phyloP scores from a whole-genome alignment of 2,888 invertebrate species.

The Drosophila mettleri region DNA sequence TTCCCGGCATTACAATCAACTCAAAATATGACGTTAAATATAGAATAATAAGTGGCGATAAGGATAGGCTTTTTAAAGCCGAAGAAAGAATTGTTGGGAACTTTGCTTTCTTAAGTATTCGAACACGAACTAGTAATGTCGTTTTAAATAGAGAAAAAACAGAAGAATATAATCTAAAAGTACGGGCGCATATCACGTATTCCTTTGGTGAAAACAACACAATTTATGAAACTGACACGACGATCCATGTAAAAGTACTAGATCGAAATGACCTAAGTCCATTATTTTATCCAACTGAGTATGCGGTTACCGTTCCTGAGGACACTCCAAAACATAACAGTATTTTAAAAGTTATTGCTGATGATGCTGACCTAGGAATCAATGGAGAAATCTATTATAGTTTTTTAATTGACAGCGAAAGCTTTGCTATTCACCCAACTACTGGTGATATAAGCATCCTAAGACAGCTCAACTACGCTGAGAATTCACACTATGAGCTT shows the following conservation, averaged over 20 bases:
- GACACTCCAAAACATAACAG: constrained; percentile 94
- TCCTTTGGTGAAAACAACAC: constrained; percentile 86
- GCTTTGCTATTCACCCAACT: constrained; percentile 96
- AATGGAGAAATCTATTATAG: constrained; percentile 99
- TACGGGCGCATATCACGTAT: constrained; percentile 89
- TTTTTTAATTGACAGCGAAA: constrained; percentile 91
- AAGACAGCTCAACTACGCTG: constrained; percentile 90
- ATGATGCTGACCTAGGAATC: constrained; percentile 97
- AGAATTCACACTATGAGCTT: constrained; percentile 90
- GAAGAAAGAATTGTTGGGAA: constrained; percentile 96
- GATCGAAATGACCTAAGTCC: constrained; percentile 97
- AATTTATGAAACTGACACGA: constrained; percentile 89
- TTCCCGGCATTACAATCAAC: constrained; percentile 91
- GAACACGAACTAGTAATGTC: constrained; percentile 94
- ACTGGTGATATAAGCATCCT: constrained; percentile 95
- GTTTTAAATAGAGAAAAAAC: constrained; percentile 97
- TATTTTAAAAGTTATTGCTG: constrained; percentile 92
- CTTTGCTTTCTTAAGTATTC: constrained; percentile 95
- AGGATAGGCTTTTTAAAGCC: constrained; percentile 96
- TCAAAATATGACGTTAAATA: constrained; percentile 89
- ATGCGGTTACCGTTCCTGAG: constrained; percentile 94
- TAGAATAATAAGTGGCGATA: constrained; percentile 94
- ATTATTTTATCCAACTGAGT: constrained; percentile 95
- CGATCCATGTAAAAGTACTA: constrained; percentile 89
- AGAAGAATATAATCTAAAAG: constrained; percentile 91